A percentile compares a stretch with the other conserved stretches of the same genome.
Conservation (phyloP, 2,888 invertebrate species). For the Dioctria linearis region DNA sequence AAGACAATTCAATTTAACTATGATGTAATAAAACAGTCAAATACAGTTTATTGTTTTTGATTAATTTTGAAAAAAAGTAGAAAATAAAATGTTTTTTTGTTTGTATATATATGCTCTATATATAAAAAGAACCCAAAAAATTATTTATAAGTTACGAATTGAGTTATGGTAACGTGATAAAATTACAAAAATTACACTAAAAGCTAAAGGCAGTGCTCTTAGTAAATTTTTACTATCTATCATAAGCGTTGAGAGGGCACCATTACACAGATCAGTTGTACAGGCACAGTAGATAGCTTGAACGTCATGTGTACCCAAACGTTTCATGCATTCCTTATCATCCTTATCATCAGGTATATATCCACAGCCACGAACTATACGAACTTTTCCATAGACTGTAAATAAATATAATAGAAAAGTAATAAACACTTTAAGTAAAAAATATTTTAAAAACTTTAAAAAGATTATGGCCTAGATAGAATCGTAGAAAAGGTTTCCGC, state of each 20-base stretch:
- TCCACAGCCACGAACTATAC: conserved; percentile 87
- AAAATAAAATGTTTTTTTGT: background rate
- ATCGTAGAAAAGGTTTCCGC: too few relatives aligned
- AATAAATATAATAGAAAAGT: conserved; percentile 12
- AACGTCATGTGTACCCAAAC: conserved; percentile 83
- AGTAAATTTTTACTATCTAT: conserved; percentile 62
- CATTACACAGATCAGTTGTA: conserved; percentile 83
- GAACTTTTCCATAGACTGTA: conserved; percentile 81
- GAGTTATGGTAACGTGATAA: conserved; percentile 35
- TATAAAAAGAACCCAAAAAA: background rate
- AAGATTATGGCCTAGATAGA: too few relatives aligned
- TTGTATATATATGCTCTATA: background rate
- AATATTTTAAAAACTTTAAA: background rate
- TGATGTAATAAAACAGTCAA: too few relatives aligned
- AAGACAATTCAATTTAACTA: too few relatives aligned
- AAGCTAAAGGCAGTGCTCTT: conserved; percentile 62
- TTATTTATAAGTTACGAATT: conserved; percentile 35
- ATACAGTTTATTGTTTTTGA: background rate
- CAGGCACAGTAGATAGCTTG: conserved; percentile 85
- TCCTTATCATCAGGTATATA: conserved; percentile 79
- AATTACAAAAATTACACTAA: conserved; percentile 40
- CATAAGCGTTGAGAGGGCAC: conserved; percentile 67
- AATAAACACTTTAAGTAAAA: background rate
- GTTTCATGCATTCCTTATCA: conserved; percentile 77
- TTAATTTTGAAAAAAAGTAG: background rate